A percentile compares a stretch with the other conserved stretches of the same genome.
Conservation (phyloP, 1,140 invertebrate genomes). For the Nephila pilipes region DNA sequence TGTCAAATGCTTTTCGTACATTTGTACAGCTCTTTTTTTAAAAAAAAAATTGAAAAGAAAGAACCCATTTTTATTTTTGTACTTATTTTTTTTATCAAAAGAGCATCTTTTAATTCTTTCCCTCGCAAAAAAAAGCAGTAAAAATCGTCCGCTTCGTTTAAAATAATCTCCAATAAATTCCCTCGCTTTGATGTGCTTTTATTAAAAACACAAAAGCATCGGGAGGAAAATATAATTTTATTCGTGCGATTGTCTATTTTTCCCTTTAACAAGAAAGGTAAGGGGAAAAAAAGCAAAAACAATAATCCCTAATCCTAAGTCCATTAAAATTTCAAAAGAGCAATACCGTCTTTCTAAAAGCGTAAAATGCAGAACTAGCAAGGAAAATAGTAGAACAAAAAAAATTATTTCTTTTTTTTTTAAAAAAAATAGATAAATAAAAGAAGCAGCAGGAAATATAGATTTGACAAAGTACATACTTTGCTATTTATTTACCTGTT, state of each 20-base stretch:
- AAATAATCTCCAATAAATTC: conserved; percentile 32
- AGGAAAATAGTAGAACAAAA: background rate
- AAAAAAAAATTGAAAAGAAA: background rate
- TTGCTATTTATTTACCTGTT: conserved; percentile 49
- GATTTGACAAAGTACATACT: conserved; percentile 31
- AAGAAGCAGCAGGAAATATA: conserved; percentile 1
- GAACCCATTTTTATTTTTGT: background rate
- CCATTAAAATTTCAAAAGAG: conserved; percentile 71
- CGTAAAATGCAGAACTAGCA: conserved; percentile 33
- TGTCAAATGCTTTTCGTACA: too few species aligned
- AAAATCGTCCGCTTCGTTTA: conserved; percentile 4
- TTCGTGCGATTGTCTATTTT: conserved; percentile 13
- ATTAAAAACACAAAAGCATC: conserved; percentile 12
- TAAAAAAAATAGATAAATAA: background rate
- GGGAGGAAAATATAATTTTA: conserved; percentile 17
- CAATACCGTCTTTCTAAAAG: conserved; percentile 48
- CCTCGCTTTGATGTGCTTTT: conserved; percentile 23
- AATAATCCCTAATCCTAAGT: conserved; percentile 55
- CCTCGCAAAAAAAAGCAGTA: background rate
- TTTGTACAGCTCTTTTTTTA: too few species aligned
- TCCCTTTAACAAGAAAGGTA: background rate
- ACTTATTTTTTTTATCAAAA: background rate
- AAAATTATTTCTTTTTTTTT: background rate
- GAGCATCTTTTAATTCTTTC: background rate
- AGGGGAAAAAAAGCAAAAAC: background rate